Evolutionary conservation across 1,140 invertebrate species (phyloP), one percentile per base, ranked within the genome.

Genomic region (Chionoecetes opilio): DNA sequence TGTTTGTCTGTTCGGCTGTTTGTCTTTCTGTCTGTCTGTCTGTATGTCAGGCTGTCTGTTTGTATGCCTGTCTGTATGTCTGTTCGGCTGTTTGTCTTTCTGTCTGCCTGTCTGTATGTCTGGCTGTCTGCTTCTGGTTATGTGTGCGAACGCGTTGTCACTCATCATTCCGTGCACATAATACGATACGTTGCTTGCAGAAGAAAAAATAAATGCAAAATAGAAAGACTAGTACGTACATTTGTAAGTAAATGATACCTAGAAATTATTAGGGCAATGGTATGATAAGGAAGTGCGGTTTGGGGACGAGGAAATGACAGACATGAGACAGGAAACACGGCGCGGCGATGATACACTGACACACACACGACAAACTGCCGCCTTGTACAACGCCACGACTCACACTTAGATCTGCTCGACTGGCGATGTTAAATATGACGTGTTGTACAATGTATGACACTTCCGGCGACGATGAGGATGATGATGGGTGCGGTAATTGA

Each of bases 61-160:
- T 90, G 88, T 90, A n/a, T 89, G 34, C 41, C 34, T 89, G 6
- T 89, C 2, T n/a, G 87, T 89, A 5, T 89, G 29, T 89, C 2
- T 89, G 6, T 38, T 14, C 46, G 37, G 41, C 14, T 41, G 0
- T 90, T 38, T 29, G 1, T 90, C 0, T 38, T 0, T 38, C 11
- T 90, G 85, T 35, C 0, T 86, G 29, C 35, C 14, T 86, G 85
- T 86, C 5, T 38, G 32, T 38, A 9, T 9, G 46, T 53, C 8
- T 53, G 46, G 11, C 46, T 53, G 46, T 53, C 21, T 53, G 2
- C 21, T 41, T 41, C 8, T 53, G 2, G 11, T 17, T 53, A 17
- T 53, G 0, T 53, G 46, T 53, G 2, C n/a, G n/a, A n/a, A n/a
- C n/a, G n/a, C n/a, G n/a, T n/a, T n/a, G n/a, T n/a, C n/a, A n/a